Base-by-base conservation (phyloP, 2,797 vertebrate genomes). In the Falco novaeseelandiae region DNA sequence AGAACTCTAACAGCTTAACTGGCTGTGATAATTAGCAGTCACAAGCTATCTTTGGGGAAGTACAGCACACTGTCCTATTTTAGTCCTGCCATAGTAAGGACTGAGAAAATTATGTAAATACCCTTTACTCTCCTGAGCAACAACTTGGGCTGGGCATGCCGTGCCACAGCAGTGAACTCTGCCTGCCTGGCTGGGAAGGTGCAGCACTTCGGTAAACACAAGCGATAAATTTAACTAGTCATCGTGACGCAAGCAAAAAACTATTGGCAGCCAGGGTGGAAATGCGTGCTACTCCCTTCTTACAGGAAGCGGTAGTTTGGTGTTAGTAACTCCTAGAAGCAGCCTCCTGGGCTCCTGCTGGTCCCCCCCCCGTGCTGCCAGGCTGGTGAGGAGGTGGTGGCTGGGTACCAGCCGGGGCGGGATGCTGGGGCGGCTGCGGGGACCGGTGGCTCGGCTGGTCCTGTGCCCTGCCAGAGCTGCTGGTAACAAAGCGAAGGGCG, bases 381-480 rank as follows among this genome's bases (percentile, higher is more conserved):
- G 54, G 74, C 17, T 9, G 6, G 19, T 16, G 55, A 29, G 34
- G 59, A 26, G 10, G 32, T 8, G 10, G 44, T n/a, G 48, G 32
- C 25, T 7, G 12, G 3, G 40, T 14, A 40, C 23, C 12, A 3
- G 62, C 38, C 2, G 1, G 40, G 25, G 16, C 6, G 4, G 52
- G 57, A 78, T 95, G 91, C 51, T 89, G 83, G 30, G 74, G n/a
- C 20, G 36, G 71, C 22, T 91, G 65, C 51, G 74, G 73, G 34
- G 66, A 23, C 0, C 1, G 7, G 52, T 12, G 48, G 18, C 42
- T 66, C 0, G 0, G 38, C 63, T 0, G 0, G 5, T 34, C 32
- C 83, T 44, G 4, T 0, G 2, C 12, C 29, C 74, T 0, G 0
- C 38, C 63, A 92, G 96, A 36, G 48, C 38, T 3, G 1, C n/a